Percentiles rank a stretch among this genome's conserved stretches.
phyloP scores from a whole-genome alignment of 1,140 invertebrate species.

The Euwallacea fornicatus region DNA sequence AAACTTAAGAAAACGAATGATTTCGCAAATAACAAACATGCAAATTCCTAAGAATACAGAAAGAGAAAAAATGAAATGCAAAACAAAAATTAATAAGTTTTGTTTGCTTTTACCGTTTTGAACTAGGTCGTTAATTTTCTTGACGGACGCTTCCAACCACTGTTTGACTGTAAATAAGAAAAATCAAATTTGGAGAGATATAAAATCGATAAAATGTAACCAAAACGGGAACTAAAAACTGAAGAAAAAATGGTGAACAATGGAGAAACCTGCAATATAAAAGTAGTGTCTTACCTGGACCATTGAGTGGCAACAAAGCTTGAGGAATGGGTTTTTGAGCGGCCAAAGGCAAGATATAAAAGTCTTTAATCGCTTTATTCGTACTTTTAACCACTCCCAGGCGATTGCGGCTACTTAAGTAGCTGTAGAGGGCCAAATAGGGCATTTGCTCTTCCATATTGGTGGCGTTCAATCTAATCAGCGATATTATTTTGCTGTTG shows the following conservation, averaged over 20 bases:
- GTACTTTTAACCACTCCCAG: slow-evolving; percentile 64
- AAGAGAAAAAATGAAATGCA: background rate
- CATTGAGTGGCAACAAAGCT: slow-evolving; percentile 76
- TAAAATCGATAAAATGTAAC: background rate
- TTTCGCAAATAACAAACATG: no score
- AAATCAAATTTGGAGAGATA: slow-evolving; percentile 1
- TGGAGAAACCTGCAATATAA: no score
- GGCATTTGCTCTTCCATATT: slow-evolving; percentile 81
- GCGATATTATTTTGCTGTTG: slow-evolving; percentile 83
- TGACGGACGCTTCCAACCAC: slow-evolving; percentile 26
- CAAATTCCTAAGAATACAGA: no score
- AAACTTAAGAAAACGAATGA: no score
- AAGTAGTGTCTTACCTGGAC: slow-evolving; percentile 59
- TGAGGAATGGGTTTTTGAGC: slow-evolving; percentile 75
- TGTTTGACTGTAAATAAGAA: slow-evolving; percentile 26
- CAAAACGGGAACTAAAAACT: background rate
- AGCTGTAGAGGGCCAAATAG: slow-evolving; percentile 87
- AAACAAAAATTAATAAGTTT: slow-evolving; percentile 16
- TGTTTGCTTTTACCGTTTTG: slow-evolving; percentile 18
- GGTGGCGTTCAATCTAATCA: slow-evolving; percentile 77
- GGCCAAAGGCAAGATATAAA: slow-evolving; percentile 89
- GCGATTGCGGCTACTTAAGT: slow-evolving; percentile 78
- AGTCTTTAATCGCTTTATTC: slow-evolving; percentile 85
- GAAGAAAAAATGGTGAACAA: background rate
- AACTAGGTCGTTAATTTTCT: slow-evolving; percentile 25